Evolutionary conservation across 2,797 vertebrate genomes (phyloP).

Genomic region (Neopelma chrysocephalum): DNA sequence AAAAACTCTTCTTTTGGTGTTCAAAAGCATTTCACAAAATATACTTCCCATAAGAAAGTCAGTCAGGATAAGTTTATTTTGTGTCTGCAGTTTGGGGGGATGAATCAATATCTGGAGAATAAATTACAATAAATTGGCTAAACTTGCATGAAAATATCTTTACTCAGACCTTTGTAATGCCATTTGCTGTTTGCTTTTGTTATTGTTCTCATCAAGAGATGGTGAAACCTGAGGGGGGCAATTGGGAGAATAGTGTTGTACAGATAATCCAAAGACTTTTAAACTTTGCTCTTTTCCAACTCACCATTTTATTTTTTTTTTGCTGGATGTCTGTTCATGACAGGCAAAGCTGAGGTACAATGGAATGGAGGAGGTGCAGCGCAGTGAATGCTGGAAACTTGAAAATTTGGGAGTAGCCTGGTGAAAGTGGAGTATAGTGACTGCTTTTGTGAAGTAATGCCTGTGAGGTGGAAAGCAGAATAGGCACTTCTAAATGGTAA

Average conservation of each 20-base stretch:
- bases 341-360: not conserved
- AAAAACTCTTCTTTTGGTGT: not conserved
- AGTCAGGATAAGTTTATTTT: not conserved
- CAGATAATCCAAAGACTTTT: not conserved
- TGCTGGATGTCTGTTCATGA: not conserved
- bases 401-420: not conserved
- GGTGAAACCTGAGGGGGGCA: not conserved
- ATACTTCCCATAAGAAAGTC: not conserved
- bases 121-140: not conserved
- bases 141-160: not conserved
- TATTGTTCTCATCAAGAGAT: not conserved
- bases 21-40: not conserved
- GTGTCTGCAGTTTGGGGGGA: not conserved
- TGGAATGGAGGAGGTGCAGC: not conserved
- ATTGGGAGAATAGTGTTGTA: not conserved
- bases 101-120: not conserved
- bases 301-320: not conserved
- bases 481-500: not conserved
- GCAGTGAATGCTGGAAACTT: not conserved
- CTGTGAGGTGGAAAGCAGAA: not conserved
- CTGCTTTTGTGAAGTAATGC: not conserved
- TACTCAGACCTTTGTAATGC: not conserved
- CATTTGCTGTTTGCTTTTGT: not conserved
- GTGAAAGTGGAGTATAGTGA: not conserved
- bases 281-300: not conserved